phyloP scores from a whole-genome alignment of 2,797 vertebrate genomes.

The Poecilia picta region DNA sequence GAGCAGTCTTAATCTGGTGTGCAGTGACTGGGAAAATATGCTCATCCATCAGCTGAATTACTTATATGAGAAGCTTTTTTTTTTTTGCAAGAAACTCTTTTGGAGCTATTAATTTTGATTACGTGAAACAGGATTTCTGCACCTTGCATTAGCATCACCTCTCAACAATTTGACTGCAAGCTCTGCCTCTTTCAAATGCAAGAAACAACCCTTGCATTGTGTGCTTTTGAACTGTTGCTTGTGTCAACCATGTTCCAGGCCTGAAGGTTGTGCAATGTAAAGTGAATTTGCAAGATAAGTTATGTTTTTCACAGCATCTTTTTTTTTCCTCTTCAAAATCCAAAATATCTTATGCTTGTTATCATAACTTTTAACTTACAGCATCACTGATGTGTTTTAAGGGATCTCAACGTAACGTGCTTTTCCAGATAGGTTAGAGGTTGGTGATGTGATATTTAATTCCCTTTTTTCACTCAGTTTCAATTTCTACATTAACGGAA shows the following conservation, averaged over 20 bases:
- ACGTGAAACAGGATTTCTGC: conserved; percentile 12
- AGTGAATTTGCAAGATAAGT: conserved; percentile 21
- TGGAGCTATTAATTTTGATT: neutral
- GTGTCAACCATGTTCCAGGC: conserved; percentile 45
- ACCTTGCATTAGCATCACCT: conserved; percentile 71
- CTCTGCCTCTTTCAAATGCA: conserved; percentile 62
- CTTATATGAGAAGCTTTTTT: neutral
- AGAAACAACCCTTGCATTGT: conserved; percentile 58
- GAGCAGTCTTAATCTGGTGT: neutral
- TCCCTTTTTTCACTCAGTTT: neutral
- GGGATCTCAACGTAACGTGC: neutral
- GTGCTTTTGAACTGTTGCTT: conserved; percentile 42
- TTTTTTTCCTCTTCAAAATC: conserved; percentile 5
- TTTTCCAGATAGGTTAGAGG: neutral
- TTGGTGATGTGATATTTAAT: neutral
- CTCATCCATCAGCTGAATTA: neutral
- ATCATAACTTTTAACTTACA: neutral
- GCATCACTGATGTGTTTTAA: conserved; percentile 6
- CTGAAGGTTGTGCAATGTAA: conserved; percentile 42
- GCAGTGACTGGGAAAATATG: neutral
- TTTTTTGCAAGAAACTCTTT: neutral
- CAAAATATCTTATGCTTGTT: neutral
- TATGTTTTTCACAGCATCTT: conserved; percentile 16
- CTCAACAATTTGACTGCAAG: conserved; percentile 34
- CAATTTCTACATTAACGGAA: neutral